These are phyloP conservation scores for Aythya baeri DNA, from an alignment of 2,113 vertebrate genomes.

Conservation along the genomic window DNA sequence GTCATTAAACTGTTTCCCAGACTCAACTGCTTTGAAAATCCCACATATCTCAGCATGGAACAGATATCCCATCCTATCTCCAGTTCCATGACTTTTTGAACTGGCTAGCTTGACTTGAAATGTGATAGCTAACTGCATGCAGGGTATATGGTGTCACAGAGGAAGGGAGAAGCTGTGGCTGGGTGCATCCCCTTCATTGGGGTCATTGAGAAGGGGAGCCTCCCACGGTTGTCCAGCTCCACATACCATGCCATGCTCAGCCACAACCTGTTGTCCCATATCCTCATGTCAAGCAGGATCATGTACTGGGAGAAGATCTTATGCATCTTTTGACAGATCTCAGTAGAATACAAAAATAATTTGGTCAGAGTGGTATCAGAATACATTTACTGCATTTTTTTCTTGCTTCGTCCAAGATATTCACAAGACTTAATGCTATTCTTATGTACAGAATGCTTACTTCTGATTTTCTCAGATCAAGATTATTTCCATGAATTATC, in stretches of 20 bases:
- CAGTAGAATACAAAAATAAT: neutral
- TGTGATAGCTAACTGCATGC: neutral
- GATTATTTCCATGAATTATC: neutral
- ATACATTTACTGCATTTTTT: neutral
- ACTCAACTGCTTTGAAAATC: neutral
- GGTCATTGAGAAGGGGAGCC: neutral
- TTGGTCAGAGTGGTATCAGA: neutral
- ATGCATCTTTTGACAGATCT: neutral
- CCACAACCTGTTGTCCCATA: neutral
- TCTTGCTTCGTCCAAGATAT: neutral
- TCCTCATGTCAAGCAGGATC: accelerated
- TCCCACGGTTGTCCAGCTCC: neutral
- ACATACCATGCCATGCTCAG: neutral
- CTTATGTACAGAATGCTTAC: neutral
- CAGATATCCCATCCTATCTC: neutral
- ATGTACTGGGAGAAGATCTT: neutral
- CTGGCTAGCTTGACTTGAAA: neutral
- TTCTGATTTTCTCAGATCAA: neutral
- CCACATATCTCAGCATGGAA: neutral
- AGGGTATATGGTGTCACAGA: too few species aligned
- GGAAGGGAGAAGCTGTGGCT: neutral
- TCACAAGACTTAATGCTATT: neutral
- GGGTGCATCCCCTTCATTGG: neutral
- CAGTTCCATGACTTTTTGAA: neutral
- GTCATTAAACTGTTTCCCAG: neutral